These are phyloP conservation scores for Prionace glauca DNA, from an alignment of 2,797 vertebrate genomes.

Conservation along the genomic window DNA sequence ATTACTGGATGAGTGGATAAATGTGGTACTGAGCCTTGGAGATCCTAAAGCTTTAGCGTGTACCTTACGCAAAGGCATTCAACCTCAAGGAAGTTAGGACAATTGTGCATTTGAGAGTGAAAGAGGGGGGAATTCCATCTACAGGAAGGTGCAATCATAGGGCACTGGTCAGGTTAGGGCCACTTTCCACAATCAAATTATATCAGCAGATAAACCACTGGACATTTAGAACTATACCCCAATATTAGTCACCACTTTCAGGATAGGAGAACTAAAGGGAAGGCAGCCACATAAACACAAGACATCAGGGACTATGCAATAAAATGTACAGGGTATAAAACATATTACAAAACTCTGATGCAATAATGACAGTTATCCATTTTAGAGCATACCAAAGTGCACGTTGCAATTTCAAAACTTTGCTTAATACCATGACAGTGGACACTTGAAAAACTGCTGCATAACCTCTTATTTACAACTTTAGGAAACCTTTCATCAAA, in stretches of 20 bases:
- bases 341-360: background rate
- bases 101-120: background rate
- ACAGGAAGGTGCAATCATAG: background rate
- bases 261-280: background rate
- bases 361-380: background rate
- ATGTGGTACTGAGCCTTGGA: background rate
- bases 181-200: background rate
- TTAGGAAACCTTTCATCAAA: background rate
- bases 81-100: background rate
- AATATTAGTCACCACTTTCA: constrained; percentile 5
- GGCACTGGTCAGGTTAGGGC: background rate
- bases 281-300: background rate
- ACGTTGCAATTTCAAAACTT: constrained; percentile 2
- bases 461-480: background rate
- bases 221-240: background rate
- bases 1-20: background rate
- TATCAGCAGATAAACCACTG: background rate
- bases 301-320: background rate
- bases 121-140: background rate
- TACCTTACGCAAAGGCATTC: too few relatives aligned
- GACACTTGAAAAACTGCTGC: background rate
- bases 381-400: background rate
- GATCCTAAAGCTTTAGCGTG: background rate
- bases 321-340: constrained; percentile 12
- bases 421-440: background rate